Evolutionary conservation across 2,113 vertebrate genomes (phyloP), one percentile per base, ranked within the genome.

Genomic region (Neomonachus schauinslandi): DNA sequence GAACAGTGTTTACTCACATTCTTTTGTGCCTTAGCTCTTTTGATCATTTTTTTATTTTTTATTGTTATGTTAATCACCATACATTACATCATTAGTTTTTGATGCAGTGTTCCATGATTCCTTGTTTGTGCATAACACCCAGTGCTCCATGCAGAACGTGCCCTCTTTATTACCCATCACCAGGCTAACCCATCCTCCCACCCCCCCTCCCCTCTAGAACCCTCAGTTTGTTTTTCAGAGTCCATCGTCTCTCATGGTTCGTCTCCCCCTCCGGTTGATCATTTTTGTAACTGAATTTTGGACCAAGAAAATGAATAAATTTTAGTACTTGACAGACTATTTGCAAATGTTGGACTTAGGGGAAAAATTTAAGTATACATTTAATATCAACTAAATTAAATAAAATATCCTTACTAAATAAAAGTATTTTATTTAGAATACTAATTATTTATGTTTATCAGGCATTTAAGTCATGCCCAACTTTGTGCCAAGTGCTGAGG

Each of bases 281-380:
- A 51, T 63, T 74, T 82, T 90, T 93, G 26, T 14, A 61, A 89
- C 49, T 96, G 80, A 67, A 46, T 82, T 91, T 85, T 93, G 82
- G 96, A 90, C 77, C 55, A 85, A 88, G 81, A 92, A 95, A 63
- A 86, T 57, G 5, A 86, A 94, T 72, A 5, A 49, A 67, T 84
- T 72, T 94, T 67, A 95, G 26, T 82, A 26, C 24, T 92, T 90
- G 33, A 89, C 6, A 95, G 81, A 46, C 28, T n/a, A 42, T 89
- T 94, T 82, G 10, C 39, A 82, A 67, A 42, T 49, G 33, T 95
- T 82, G 13, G 14, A 39, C 22, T 49, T 92, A 24, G 7, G 82
- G 7, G 31, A 49, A 79, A 69, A 71, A 36, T 28, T 26, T 51
- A 55, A 92, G 31, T 51, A 86, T 24, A 53, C 3, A 51, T 79